Percentiles rank a stretch among this genome's conserved stretches.
phyloP scores from a whole-genome alignment of 2,888 invertebrate species.

The Drosophila austrosaltans region DNA sequence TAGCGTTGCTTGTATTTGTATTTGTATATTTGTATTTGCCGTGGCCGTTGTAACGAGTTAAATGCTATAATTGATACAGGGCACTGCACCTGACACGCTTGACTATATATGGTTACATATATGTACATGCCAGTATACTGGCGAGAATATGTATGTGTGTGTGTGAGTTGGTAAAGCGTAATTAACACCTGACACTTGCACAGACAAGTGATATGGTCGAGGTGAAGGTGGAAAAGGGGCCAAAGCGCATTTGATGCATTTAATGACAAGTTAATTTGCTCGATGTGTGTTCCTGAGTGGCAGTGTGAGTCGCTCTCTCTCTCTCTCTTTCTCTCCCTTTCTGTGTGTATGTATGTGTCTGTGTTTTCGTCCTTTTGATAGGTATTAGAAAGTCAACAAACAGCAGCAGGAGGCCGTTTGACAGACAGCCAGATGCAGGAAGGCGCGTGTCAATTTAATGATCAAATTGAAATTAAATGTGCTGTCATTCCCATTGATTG shows the following conservation, averaged over 20 bases:
- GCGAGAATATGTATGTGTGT: conserved; percentile 14
- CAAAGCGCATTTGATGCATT: conserved; percentile 66
- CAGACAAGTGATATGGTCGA: conserved; percentile 32
- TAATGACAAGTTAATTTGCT: conserved; percentile 71
- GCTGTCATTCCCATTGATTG: conserved; percentile 52
- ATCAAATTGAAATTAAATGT: conserved; percentile 64
- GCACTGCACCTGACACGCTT: conserved; percentile 54
- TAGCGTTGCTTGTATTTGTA: not conserved
- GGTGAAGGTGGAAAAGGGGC: conserved; percentile 19
- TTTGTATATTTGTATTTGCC: conserved; percentile 18
- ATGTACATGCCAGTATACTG: conserved; percentile 9
- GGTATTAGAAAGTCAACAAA: conserved; percentile 59
- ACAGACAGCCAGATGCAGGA: conserved; percentile 28
- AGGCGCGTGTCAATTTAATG: conserved; percentile 58
- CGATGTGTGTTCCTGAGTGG: conserved; percentile 5
- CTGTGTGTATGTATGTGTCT: conserved; percentile 12
- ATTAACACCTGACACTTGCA: conserved; percentile 69
- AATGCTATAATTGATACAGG: conserved; percentile 59
- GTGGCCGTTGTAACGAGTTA: conserved; percentile 29
- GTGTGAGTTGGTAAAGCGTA: conserved; percentile 45
- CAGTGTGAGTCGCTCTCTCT: not conserved
- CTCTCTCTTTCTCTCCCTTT: too few species aligned
- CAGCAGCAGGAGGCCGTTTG: conserved; percentile 41
- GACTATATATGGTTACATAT: not conserved
- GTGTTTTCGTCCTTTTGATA: conserved; percentile 33